Evolutionary conservation across 2,797 vertebrate species (phyloP).

Genomic region (Ctenochaetus hawaiiensis): DNA sequence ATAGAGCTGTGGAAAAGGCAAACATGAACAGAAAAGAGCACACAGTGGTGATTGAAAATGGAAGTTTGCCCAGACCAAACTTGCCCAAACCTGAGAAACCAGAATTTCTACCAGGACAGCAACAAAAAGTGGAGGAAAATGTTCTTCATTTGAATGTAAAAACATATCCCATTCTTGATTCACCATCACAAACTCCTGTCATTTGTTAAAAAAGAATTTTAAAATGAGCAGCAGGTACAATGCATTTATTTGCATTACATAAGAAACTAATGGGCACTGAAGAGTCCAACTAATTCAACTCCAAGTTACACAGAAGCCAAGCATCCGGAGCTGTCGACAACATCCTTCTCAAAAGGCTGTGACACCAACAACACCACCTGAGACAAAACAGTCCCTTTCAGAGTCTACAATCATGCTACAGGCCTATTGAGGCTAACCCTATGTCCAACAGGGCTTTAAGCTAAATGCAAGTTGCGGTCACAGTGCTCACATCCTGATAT

Average conservation of each 20-base stretch:
- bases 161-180: neutral
- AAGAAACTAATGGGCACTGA: neutral
- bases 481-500: too few species aligned
- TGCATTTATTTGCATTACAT: neutral
- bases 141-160: neutral
- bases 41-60: too few species aligned
- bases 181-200: neutral
- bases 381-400: neutral
- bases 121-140: neutral
- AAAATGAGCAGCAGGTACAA: neutral
- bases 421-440: too few species aligned
- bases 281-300: neutral
- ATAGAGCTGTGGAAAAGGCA: neutral
- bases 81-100: neutral
- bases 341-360: too few species aligned
- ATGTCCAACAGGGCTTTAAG: too few species aligned
- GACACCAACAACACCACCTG: neutral
- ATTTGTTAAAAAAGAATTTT: neutral
- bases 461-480: neutral
- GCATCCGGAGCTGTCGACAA: neutral
- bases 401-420: too few species aligned
- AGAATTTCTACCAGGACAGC: neutral
- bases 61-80: neutral
- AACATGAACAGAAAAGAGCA: neutral
- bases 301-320: neutral